phyloP scores from a whole-genome alignment of 2,888 invertebrate species.

The Thera obeliscata region DNA sequence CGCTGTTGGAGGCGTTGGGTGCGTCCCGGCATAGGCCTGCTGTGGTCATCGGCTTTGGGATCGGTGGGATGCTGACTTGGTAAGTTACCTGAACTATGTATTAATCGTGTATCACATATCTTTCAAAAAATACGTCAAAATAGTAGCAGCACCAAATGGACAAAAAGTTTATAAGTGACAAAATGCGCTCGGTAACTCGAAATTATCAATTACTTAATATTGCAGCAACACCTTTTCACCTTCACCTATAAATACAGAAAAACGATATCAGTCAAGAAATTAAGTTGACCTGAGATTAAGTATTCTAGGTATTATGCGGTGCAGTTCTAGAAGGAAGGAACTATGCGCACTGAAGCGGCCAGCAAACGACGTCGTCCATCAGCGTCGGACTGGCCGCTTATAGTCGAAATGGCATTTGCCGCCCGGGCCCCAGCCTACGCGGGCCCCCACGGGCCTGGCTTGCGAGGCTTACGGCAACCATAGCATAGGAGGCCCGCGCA shows the following conservation, averaged over 20 bases:
- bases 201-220: background rate
- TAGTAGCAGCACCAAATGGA: too few species aligned
- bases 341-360: too few species aligned
- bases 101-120: too few species aligned
- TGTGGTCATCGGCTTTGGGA: constrained; percentile 72
- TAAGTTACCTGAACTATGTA: constrained; percentile 44
- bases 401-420: too few species aligned
- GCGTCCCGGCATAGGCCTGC: constrained; percentile 66
- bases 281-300: constrained; percentile 1
- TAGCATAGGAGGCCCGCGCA: too few species aligned
- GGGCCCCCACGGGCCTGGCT: too few species aligned
- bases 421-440: too few species aligned
- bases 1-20: constrained; percentile 67
- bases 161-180: background rate
- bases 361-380: too few species aligned
- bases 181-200: background rate
- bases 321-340: too few species aligned
- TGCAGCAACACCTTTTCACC: background rate
- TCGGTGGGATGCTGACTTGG: constrained; percentile 80
- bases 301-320: background rate
- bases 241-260: background rate
- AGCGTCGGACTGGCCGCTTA: too few species aligned
- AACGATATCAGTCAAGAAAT: background rate
- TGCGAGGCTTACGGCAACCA: too few species aligned
- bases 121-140: too few species aligned